Evolutionary conservation across 2,888 invertebrate genomes (phyloP).

Genomic region (Megalurothrips usitatus): DNA sequence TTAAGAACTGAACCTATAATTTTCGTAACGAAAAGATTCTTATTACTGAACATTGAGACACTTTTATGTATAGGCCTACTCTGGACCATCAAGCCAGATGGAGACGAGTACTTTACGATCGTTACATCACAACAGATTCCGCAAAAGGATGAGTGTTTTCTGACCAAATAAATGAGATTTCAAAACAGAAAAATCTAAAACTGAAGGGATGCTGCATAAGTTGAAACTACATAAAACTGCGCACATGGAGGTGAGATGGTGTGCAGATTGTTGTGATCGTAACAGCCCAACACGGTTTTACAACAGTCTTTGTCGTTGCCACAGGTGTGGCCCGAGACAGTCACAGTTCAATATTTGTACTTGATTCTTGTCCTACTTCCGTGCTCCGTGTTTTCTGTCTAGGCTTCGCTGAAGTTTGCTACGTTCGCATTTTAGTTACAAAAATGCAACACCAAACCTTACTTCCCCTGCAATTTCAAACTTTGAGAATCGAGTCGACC

Average conservation of each 20-base stretch:
- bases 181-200: not conserved
- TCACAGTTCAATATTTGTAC: slow-evolving; percentile 11
- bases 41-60: not conserved
- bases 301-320: not conserved
- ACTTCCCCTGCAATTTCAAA: no score
- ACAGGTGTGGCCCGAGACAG: not conserved
- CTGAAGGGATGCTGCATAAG: not conserved
- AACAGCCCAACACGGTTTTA: not conserved
- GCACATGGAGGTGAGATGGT: not conserved
- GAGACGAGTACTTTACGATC: not conserved
- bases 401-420: not conserved
- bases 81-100: not conserved
- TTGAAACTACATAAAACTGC: not conserved
- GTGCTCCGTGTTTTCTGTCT: not conserved
- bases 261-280: not conserved
- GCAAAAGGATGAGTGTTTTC: not conserved
- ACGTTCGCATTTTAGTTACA: no score
- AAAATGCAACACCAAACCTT: no score
- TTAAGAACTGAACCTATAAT: not conserved
- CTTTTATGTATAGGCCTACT: not conserved
- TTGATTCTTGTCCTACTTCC: not conserved
- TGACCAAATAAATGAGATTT: no score
- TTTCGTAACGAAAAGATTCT: not conserved
- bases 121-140: not conserved
- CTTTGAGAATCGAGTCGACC: no score